Percentiles rank a stretch among this genome's conserved stretches.
These are phyloP conservation scores for Sanderia malayensis DNA, from an alignment of 30 jellyfish, hydroid and myxozoan genomes.

Conservation along the genomic window DNA sequence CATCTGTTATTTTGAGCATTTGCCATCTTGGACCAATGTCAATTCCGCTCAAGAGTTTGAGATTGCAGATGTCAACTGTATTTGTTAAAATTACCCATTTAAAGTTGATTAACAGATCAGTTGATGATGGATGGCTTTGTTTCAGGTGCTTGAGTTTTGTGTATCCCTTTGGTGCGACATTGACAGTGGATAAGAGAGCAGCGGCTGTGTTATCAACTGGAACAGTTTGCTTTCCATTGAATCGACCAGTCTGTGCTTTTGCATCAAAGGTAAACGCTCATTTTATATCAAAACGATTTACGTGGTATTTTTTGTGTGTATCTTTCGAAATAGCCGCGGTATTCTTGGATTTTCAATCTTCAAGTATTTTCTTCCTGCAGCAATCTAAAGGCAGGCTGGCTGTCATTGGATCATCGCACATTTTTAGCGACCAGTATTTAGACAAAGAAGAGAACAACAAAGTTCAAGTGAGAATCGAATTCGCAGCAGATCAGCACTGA, in stretches of 20 bases:
- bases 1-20: too few species aligned
- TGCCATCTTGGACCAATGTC: too few species aligned
- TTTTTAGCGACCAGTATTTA: conserved; percentile 83
- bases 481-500: not conserved
- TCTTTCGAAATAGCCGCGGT: too few species aligned
- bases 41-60: too few species aligned
- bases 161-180: conserved; percentile 96
- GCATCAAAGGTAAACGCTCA: not conserved
- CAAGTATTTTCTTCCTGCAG: conserved; percentile 14
- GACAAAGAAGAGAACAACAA: conserved; percentile 93
- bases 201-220: conserved; percentile 89
- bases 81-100: too few species aligned
- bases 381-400: conserved; percentile 72
- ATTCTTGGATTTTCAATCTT: too few species aligned
- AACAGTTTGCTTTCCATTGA: conserved; percentile 90
- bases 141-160: conserved; percentile 86
- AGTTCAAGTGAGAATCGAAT: conserved; percentile 60
- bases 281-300: too few species aligned
- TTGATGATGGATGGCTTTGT: too few species aligned
- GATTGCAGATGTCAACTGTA: too few species aligned
- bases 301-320: too few species aligned
- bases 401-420: conserved; percentile 86
- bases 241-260: conserved; percentile 92
- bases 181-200: conserved; percentile 88
- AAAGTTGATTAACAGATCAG: too few species aligned